Evolutionary conservation across 2,113 vertebrate species (phyloP).

Genomic region (Axis porcinus): DNA sequence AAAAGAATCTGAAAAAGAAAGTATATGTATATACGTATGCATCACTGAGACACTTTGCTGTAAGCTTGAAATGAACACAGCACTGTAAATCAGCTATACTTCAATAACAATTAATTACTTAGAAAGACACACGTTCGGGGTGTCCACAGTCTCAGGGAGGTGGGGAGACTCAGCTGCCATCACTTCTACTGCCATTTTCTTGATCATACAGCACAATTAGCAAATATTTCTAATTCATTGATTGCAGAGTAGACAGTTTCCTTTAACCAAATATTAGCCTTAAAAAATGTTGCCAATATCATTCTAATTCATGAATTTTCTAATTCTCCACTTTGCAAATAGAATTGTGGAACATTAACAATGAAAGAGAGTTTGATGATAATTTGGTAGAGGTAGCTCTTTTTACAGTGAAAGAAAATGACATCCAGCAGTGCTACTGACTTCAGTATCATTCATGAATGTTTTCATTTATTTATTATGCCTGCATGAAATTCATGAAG

Average conservation of each 20-base stretch:
- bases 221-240: background rate
- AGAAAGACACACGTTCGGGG: background rate
- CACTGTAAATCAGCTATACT: background rate
- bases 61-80: background rate
- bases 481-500: background rate
- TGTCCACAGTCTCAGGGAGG: background rate
- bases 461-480: background rate
- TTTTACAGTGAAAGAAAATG: background rate
- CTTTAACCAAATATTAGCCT: background rate
- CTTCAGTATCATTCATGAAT: background rate
- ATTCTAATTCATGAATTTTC: background rate
- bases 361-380: background rate
- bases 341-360: background rate
- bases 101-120: background rate
- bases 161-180: background rate
- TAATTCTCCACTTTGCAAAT: background rate
- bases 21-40: background rate
- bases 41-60: background rate
- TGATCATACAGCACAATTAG: background rate
- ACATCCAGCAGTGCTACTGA: background rate
- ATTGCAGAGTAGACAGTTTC: background rate
- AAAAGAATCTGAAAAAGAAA: background rate
- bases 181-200: background rate
- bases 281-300: background rate
- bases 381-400: background rate